Evolutionary conservation across 2,113 vertebrate genomes (phyloP).

Genomic region (Rhizomys pruinosus): DNA sequence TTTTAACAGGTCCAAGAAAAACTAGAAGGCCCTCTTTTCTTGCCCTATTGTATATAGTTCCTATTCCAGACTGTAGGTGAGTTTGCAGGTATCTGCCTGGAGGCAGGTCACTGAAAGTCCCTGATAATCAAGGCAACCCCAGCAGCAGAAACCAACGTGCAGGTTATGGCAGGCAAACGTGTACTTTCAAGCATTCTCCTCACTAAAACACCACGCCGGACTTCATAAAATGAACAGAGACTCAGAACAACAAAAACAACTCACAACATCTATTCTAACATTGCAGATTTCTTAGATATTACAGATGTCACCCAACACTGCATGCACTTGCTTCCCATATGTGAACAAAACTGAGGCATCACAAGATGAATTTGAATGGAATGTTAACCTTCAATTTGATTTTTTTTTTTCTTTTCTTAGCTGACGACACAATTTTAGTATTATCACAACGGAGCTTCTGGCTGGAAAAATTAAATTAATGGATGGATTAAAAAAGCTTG

Average conservation of each 20-base stretch:
- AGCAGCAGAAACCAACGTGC: constrained; percentile 40
- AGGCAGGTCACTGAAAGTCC: constrained; percentile 72
- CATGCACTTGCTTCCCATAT: constrained; percentile 55
- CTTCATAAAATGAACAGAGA: constrained; percentile 72
- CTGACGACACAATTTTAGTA: constrained; percentile 72
- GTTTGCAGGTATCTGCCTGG: constrained; percentile 64
- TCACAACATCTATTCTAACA: constrained; percentile 51
- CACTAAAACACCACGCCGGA: not conserved
- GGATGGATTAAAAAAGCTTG: constrained; percentile 72
- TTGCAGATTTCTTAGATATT: constrained; percentile 69
- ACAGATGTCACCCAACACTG: constrained; percentile 77
- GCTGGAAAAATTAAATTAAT: constrained; percentile 76
- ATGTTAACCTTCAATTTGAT: constrained; percentile 68
- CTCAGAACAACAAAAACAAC: constrained; percentile 72
- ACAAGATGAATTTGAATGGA: constrained; percentile 73
- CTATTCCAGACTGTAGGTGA: not conserved
- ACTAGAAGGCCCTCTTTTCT: constrained; percentile 57
- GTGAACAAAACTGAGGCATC: constrained; percentile 70
- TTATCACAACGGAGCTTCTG: constrained; percentile 77
- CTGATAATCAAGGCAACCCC: constrained; percentile 31
- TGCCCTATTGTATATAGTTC: not conserved
- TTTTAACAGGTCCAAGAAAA: constrained; percentile 56
- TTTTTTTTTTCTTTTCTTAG: constrained; percentile 73
- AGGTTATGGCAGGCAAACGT: not conserved
- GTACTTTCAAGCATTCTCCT: constrained; percentile 22